Conservation (phyloP, 1,140 invertebrate genomes). For the Neotoxoptera formosana region DNA sequence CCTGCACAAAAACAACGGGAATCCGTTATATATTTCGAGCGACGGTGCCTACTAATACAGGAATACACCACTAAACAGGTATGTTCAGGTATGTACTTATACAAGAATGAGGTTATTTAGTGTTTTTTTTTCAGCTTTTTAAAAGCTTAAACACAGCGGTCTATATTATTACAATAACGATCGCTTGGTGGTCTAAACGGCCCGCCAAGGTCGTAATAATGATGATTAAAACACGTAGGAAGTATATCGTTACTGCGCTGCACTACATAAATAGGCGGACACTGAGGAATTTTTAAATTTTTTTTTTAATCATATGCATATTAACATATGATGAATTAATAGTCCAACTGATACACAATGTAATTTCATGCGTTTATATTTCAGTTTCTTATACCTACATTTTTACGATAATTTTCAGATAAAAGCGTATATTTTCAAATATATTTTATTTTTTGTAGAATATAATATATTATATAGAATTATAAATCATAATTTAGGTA, state of each 20-base stretch:
- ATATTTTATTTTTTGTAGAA: background rate
- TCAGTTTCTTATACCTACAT: background rate
- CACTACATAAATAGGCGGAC: background rate
- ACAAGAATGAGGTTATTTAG: background rate
- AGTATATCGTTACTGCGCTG: constrained; percentile 30
- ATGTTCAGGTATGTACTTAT: background rate
- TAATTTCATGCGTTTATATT: background rate
- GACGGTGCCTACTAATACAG: background rate
- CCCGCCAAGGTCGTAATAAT: constrained; percentile 39
- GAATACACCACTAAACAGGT: background rate
- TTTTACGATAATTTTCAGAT: background rate
- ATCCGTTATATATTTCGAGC: background rate
- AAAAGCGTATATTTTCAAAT: background rate
- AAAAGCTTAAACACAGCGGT: background rate
- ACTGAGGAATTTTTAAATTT: background rate
- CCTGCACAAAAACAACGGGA: constrained; percentile 62
- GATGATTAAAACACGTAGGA: constrained; percentile 32
- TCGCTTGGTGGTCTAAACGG: background rate
- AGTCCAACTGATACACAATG: background rate
- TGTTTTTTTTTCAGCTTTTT: background rate
- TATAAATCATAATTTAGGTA: background rate
- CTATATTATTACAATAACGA: background rate
- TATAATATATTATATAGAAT: background rate
- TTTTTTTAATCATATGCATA: background rate
- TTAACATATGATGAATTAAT: background rate